Base-by-base conservation (phyloP, 2,888 invertebrate species). In the Drosophila prostipennis region DNA sequence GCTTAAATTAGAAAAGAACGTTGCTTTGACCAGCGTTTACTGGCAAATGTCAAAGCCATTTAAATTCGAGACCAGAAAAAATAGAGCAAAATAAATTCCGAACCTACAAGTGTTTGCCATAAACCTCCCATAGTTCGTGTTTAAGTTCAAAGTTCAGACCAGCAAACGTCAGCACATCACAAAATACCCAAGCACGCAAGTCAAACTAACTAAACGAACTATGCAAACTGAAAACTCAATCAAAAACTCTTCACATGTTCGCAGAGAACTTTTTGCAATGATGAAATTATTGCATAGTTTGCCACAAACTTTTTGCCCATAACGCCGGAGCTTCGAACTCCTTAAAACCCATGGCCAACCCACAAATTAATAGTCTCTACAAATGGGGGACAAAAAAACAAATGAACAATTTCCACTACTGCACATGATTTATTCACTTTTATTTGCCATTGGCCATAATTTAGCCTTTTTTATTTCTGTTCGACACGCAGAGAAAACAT, bases 231-330 rank as follows among this genome's bases (percentile, higher is more conserved):
- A 49, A 77, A 81, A 81, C 85, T 84, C 76, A 81, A 81, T 81
- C 84, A 81, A 78, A 80, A 84, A 81, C 77, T 79, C 76, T 76
- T 76, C 55, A 73, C 67, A 78, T 65, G 61, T 43, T 59, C 60
- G 57, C 77, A 26, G 26, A 74, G 39, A 77, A 77, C 77, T 70
- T 80, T 75, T 67, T 61, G 64, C 58, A 73, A 63, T 78, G 78
- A 77, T 77, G 78, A 72, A 77, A 78, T 78, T 72, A 78, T 72
- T 70, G 72, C 75, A 52, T 59, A 71, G 78, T 74, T 71, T 69
- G 61, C 48, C 14, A 29, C 14, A 42, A 67, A 57, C 69, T 69
- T 57, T 53, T 54, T 2, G 34, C 43, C 49, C 54, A 11, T 29
- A 23, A 40, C 11, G 26, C 3, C 26, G 26, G 26, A 11, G 39